Percentiles rank a stretch among this genome's conserved stretches.
Evolutionary conservation across 2,888 invertebrate species (phyloP).

Genomic region (Steinernema scapterisci): DNA sequence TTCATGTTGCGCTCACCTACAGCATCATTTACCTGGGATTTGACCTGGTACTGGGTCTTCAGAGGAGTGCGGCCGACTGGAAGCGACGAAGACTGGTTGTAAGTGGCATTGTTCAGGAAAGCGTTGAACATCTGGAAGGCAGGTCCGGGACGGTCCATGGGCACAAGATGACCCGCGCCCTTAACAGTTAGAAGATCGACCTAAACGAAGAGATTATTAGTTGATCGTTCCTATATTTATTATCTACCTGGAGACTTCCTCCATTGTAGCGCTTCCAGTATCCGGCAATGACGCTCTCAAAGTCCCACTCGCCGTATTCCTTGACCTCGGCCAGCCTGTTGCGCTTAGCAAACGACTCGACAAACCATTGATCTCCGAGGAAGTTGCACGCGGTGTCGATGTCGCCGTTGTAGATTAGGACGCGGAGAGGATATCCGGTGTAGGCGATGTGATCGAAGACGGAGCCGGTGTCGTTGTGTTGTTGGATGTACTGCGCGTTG

Average conservation of each 20-base stretch:
- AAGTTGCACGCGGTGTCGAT: conserved; percentile 59
- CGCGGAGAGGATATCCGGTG: conserved; percentile 52
- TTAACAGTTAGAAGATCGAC: conserved; percentile 58
- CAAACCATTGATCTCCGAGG: conserved; percentile 61
- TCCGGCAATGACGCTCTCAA: conserved; percentile 32
- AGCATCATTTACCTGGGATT: conserved; percentile 41
- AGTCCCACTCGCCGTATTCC: conserved; percentile 47
- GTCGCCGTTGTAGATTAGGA: conserved; percentile 58
- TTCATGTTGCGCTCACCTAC: no score
- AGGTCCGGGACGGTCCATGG: conserved; percentile 80
- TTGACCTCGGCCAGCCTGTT: conserved; percentile 43
- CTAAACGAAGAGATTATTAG: no score
- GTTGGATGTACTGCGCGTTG: conserved; percentile 50
- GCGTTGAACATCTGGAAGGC: conserved; percentile 77
- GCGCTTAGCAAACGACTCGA: conserved; percentile 48
- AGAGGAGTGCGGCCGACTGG: conserved; percentile 30
- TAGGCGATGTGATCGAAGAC: conserved; percentile 56
- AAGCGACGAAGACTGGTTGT: conserved; percentile 41
- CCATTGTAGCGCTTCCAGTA: conserved; percentile 39
- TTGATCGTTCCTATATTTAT: no score
- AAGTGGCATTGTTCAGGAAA: conserved; percentile 69
- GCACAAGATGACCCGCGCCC: conserved; percentile 81
- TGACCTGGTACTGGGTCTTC: conserved; percentile 36
- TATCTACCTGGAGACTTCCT: conserved; percentile 41
- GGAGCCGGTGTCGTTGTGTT: conserved; percentile 51